Evolutionary conservation across 53 echinoderm and acorn worm genomes (phyloP), one percentile per base, ranked within the genome.

Genomic region (Holothuria scabra): DNA sequence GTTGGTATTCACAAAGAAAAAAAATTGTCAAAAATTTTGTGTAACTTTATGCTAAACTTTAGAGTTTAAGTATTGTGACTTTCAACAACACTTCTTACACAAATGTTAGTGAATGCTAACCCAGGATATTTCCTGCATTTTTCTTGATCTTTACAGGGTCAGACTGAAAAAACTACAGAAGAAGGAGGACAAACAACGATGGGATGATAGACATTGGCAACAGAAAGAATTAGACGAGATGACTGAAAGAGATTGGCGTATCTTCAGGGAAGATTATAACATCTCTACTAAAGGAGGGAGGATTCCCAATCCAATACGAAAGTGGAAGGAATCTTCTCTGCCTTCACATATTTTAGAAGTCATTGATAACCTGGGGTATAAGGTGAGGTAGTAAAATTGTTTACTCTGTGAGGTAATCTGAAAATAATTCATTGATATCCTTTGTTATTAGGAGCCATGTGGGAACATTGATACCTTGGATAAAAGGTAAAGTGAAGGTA

Each of bases 181-280:
- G 79, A 92, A 85, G 59, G 97, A 97, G 26, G 92, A 93, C 72
- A 97, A 97, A 56, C 97, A 88, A 63, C 88, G 79, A 21, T 94
- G 87, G 86, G 97, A 97, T 55, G 97, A 97, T 76, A 78, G 97
- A 7, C 97, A 97, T 71, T 97, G 97, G 97, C 89, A 83, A 34
- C 92, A 97, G 86, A 97, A 97, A 80, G 90, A 90, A 18, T 84
- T 88, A 21, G 41, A 46, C 0, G 94, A 97, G 87, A 97, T 97
- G 97, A 60, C 71, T 20, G 92, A 92, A 56, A 79, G 97, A 41
- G 97, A 97, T 46, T 97, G 97, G 97, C 89, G 97, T 23, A 97
- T 97, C 86, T 97, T 97, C 83, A 79, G 97, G 55, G 97, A 96
- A 67, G 97, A 96, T 66, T 96, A 92, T 68, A 96, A 94, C 88